Percentiles rank a stretch among this genome's conserved stretches.
Evolutionary conservation across 2,888 invertebrate genomes (phyloP).

Genomic region (Carpatolechia fugitivella): DNA sequence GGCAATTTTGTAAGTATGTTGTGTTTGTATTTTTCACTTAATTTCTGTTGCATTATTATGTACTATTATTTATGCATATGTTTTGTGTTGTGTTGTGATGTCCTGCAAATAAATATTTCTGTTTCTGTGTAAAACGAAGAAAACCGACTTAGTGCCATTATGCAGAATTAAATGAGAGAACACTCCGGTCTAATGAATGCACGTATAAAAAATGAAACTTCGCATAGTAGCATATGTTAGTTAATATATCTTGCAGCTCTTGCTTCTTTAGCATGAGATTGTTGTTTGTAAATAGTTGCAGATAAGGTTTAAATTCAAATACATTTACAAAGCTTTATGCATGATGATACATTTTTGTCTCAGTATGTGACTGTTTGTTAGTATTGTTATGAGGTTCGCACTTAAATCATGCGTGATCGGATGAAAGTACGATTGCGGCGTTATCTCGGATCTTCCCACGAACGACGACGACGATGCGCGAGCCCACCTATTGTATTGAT

Average conservation of each 20-base stretch:
- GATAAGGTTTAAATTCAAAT: conserved; percentile 12
- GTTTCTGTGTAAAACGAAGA: conserved; percentile 19
- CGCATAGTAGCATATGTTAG: conserved; percentile 25
- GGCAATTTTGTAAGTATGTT: too few relatives aligned
- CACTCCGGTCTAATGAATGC: conserved; percentile 25
- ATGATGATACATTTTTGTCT: conserved; percentile 23
- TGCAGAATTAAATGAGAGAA: conserved; percentile 18
- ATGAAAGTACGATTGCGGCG: conserved; percentile 66
- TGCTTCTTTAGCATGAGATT: not conserved
- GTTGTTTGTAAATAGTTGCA: not conserved
- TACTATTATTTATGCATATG: too few relatives aligned
- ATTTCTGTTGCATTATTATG: too few relatives aligned
- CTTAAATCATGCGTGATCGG: conserved; percentile 71
- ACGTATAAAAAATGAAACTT: conserved; percentile 17
- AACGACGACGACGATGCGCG: conserved; percentile 46
- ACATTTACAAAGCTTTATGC: not conserved
- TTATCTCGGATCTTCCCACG: conserved; percentile 68
- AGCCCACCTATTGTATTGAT: conserved; percentile 46
- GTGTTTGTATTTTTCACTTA: too few relatives aligned
- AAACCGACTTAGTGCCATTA: conserved; percentile 14
- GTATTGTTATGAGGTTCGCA: conserved; percentile 62
- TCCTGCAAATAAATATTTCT: too few relatives aligned
- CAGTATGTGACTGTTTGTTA: conserved; percentile 37
- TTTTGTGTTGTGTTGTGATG: too few relatives aligned
- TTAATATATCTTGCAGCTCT: conserved; percentile 10